These are phyloP conservation scores for Pyrochroa serraticornis DNA, from an alignment of 2,888 invertebrate species.

Conservation along the genomic window DNA sequence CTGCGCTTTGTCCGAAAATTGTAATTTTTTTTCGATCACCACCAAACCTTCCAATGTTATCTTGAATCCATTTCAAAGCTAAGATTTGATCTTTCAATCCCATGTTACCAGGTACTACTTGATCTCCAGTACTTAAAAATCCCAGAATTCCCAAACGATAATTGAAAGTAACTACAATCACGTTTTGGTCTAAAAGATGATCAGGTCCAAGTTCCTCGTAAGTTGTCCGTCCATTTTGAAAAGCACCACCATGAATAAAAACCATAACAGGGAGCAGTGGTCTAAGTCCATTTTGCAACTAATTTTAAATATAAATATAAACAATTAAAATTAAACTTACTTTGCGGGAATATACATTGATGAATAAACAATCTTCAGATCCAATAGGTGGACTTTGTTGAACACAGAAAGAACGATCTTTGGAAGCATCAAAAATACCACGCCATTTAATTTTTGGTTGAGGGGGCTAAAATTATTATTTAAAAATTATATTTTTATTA, in stretches of 20 bases:
- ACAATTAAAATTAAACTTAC: conserved; percentile 23
- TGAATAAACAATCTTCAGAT: conserved; percentile 38
- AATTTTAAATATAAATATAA: neutral
- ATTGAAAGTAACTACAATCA: conserved; percentile 38
- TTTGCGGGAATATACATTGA: conserved; percentile 38
- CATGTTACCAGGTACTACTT: conserved; percentile 37
- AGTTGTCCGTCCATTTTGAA: conserved; percentile 31
- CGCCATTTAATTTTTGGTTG: conserved; percentile 33
- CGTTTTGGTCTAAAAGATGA: conserved; percentile 33
- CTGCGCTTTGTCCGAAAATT: conserved; percentile 41
- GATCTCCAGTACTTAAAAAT: conserved; percentile 38
- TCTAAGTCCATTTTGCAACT: neutral
- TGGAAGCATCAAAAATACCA: conserved; percentile 30
- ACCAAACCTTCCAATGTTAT: conserved; percentile 38
- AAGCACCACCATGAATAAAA: conserved; percentile 41
- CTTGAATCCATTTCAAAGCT: conserved; percentile 40
- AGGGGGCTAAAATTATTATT: conserved; percentile 65
- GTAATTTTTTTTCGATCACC: conserved; percentile 39
- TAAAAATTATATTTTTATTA: neutral
- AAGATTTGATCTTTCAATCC: conserved; percentile 41
- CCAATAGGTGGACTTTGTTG: conserved; percentile 29
- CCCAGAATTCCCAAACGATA: conserved; percentile 39
- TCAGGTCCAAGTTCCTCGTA: conserved; percentile 34
- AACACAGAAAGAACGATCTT: conserved; percentile 31
- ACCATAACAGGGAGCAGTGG: conserved; percentile 36